Conservation (phyloP, 2,888 invertebrate species). For the Ennomos erosarius region DNA sequence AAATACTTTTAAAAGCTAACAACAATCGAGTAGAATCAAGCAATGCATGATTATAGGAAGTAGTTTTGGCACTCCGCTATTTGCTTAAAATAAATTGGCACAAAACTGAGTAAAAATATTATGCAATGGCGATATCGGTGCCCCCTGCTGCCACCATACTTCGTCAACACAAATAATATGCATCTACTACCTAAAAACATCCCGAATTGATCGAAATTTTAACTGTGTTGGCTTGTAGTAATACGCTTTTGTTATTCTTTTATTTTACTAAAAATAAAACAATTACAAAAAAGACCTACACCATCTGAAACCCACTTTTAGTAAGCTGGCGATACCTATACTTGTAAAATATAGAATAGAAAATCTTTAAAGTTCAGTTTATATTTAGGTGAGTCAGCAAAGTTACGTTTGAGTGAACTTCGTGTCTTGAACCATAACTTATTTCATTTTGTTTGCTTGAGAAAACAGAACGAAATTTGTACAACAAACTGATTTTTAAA, state of each 20-base stretch:
- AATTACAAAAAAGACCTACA: not conserved
- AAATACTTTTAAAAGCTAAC: not conserved
- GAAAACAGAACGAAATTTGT: constrained; percentile 4
- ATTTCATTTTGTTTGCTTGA: constrained; percentile 20
- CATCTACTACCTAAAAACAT: too few relatives aligned
- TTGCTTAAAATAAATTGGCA: constrained; percentile 45
- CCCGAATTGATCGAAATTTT: too few relatives aligned
- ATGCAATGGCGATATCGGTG: constrained; percentile 46
- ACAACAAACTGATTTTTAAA: not conserved
- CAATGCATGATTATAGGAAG: too few relatives aligned
- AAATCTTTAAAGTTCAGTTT: constrained; percentile 11
- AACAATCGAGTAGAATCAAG: not conserved
- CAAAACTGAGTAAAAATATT: constrained; percentile 50
- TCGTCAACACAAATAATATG: too few relatives aligned
- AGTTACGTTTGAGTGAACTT: constrained; percentile 24
- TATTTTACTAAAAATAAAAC: not conserved
- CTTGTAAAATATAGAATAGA: not conserved
- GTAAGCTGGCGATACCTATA: too few relatives aligned
- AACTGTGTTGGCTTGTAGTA: too few relatives aligned
- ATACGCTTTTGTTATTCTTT: too few relatives aligned
- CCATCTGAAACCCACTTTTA: too few relatives aligned
- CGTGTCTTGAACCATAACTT: constrained; percentile 20
- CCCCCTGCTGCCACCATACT: constrained; percentile 16
- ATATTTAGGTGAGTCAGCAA: constrained; percentile 9
- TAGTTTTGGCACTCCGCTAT: too few relatives aligned